These are phyloP conservation scores for Patella caerulea DNA, from an alignment of 2,888 invertebrate genomes.

Conservation along the genomic window DNA sequence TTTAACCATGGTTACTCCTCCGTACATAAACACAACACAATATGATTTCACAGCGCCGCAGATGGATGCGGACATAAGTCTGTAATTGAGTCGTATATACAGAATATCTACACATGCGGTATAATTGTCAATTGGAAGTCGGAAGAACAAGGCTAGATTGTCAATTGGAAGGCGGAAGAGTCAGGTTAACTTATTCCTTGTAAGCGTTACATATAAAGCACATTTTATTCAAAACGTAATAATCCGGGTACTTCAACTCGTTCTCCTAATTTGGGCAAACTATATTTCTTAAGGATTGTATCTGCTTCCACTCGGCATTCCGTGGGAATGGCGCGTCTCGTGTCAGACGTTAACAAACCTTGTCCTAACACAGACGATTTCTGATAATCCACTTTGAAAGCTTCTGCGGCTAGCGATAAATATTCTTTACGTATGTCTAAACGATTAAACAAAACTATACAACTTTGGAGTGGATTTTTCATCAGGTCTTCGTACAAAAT, in stretches of 20 bases:
- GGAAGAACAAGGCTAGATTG: no score
- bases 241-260: constrained; percentile 57
- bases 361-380: constrained; percentile 43
- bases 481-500: constrained; percentile 64
- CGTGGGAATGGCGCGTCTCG: constrained; percentile 45
- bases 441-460: constrained; percentile 52
- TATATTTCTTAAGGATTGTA: constrained; percentile 55
- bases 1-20: no score
- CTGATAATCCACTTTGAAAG: constrained; percentile 55
- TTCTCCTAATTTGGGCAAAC: constrained; percentile 60
- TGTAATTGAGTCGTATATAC: no score
- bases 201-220: no score
- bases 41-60: no score
- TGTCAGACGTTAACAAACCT: constrained; percentile 41
- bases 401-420: constrained; percentile 52
- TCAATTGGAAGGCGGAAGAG: no score
- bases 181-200: no score
- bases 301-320: constrained; percentile 58
- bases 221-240: not conserved
- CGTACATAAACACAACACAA: no score
- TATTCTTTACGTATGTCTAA: constrained; percentile 57
- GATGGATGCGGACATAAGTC: no score
- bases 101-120: no score
- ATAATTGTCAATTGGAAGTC: no score
- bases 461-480: constrained; percentile 54